These are phyloP conservation scores for Elephas maximus DNA, from an alignment of 2,113 vertebrate species.

Conservation along the genomic window DNA sequence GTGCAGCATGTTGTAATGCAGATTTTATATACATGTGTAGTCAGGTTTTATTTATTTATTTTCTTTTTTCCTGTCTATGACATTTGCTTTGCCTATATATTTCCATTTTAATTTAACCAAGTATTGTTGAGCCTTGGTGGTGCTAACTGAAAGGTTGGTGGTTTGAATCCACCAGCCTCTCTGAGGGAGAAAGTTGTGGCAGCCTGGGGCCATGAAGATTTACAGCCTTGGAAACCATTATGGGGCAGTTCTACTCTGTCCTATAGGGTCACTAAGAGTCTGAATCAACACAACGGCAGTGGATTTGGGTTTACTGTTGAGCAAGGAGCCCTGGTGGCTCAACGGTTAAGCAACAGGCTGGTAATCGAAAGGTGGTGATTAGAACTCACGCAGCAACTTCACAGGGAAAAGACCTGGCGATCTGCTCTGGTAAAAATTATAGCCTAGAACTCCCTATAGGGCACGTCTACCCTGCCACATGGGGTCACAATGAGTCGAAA, in stretches of 20 bases:
- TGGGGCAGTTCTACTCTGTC: too few species aligned
- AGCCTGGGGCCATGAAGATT: too few species aligned
- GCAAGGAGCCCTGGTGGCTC: not conserved
- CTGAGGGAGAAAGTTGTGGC: too few species aligned
- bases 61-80: not conserved
- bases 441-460: not conserved
- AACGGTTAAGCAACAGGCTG: not conserved
- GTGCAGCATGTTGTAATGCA: not conserved
- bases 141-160: too few species aligned
- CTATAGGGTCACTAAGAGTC: too few species aligned
- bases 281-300: too few species aligned
- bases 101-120: conserved; percentile 35
- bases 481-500: not conserved
- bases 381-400: not conserved
- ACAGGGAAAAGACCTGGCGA: not conserved
- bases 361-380: not conserved
- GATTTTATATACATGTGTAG: not conserved
- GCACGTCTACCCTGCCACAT: not conserved
- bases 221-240: too few species aligned
- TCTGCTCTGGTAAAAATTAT: not conserved
- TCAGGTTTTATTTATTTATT: not conserved
- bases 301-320: not conserved
- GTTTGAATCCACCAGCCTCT: too few species aligned
- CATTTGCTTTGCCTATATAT: not conserved
- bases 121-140: too few species aligned